These are phyloP conservation scores for Tamandua tetradactyla DNA, from an alignment of 2,797 vertebrate species.

Conservation along the genomic window DNA sequence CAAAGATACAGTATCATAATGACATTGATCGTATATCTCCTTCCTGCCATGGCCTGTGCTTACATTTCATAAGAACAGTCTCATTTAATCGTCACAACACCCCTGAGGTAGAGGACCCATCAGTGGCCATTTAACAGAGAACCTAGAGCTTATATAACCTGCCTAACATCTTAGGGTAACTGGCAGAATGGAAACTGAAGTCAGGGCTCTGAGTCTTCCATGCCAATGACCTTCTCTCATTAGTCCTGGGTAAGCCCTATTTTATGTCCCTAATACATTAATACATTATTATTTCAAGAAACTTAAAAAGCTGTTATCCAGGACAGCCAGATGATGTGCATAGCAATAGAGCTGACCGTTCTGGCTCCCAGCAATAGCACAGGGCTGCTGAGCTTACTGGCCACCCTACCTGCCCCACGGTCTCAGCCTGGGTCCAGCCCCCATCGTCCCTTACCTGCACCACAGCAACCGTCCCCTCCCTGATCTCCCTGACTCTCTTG, in stretches of 20 bases:
- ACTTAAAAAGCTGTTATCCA: no score
- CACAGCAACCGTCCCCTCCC: accelerated
- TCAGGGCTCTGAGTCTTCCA: not conserved
- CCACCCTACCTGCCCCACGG: accelerated
- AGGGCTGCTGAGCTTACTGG: not conserved
- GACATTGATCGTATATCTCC: not conserved
- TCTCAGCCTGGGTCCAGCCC: not conserved
- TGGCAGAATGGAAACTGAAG: not conserved
- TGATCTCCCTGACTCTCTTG: not conserved
- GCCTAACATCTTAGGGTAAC: not conserved
- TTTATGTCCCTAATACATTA: not conserved
- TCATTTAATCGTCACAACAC: not conserved
- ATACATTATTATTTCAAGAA: not conserved
- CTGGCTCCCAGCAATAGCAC: not conserved
- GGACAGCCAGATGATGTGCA: not conserved
- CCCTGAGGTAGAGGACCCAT: not conserved
- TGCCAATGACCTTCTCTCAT: not conserved
- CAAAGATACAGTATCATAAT: not conserved
- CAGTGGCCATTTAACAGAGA: not conserved
- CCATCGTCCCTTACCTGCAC: not conserved
- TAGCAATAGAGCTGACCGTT: not conserved
- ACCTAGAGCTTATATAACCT: not conserved
- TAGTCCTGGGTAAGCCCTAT: not conserved
- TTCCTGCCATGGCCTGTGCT: not conserved
- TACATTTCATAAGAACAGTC: not conserved